Evolutionary conservation across 2,797 vertebrate species (phyloP).

Genomic region (Glyptemys insculpta): DNA sequence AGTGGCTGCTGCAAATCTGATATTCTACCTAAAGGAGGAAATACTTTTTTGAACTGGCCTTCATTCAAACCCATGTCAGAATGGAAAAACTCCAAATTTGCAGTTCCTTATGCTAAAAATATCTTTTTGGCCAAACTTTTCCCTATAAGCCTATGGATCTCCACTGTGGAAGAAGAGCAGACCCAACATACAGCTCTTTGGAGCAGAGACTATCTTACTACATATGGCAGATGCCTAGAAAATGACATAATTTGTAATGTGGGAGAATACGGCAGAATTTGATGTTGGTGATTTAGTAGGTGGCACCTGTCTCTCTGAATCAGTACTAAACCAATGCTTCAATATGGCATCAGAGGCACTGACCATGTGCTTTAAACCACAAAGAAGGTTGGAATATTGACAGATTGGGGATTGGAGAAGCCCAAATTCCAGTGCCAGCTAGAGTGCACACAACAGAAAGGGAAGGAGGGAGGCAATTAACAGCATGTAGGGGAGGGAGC

Average conservation of each 20-base stretch:
- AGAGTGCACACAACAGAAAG: too few species aligned
- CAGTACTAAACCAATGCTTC: not conserved
- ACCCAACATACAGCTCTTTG: not conserved
- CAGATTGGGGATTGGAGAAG: not conserved
- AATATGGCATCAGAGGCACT: accelerated
- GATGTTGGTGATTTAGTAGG: not conserved
- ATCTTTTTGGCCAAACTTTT: not conserved
- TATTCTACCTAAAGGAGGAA: not conserved
- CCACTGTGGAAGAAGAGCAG: not conserved
- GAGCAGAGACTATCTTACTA: not conserved
- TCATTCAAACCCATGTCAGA: not conserved
- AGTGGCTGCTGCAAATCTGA: not conserved
- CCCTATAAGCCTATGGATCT: not conserved
- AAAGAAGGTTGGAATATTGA: not conserved
- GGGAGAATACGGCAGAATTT: not conserved
- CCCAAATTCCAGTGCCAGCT: not conserved
- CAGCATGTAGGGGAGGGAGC: accelerated
- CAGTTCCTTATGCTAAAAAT: not conserved
- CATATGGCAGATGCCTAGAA: not conserved
- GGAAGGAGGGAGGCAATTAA: not conserved
- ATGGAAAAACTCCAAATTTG: not conserved
- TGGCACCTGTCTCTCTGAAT: not conserved
- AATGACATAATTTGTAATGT: accelerated
- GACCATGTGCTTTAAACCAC: not conserved
- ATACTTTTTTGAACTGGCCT: not conserved